phyloP scores from a whole-genome alignment of 2,888 invertebrate species.

The Andrena fulva region DNA sequence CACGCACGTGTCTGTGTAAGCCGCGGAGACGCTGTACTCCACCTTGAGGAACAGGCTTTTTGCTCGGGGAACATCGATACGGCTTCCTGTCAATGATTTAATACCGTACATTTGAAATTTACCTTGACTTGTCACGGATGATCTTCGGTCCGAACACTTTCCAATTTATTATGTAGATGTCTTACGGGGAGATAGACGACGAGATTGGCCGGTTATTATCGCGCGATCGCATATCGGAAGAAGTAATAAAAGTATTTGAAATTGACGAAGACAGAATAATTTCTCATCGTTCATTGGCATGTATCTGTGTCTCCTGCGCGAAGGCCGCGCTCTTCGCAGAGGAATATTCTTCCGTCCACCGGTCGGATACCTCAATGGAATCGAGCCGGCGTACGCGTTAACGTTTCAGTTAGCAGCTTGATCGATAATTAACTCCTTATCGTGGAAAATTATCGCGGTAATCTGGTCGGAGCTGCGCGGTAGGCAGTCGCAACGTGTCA shows the following conservation, averaged over 20 bases:
- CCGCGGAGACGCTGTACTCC: slow-evolving; percentile 12
- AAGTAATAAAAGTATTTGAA: too few species aligned
- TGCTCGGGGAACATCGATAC: not conserved
- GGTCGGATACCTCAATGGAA: slow-evolving; percentile 14
- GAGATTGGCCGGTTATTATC: too few species aligned
- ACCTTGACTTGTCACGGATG: not conserved
- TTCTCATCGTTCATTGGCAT: too few species aligned
- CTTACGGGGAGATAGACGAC: too few species aligned
- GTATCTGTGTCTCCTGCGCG: not conserved
- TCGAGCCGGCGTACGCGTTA: not conserved
- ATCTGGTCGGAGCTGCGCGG: slow-evolving; percentile 6
- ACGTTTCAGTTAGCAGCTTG: slow-evolving; percentile 29
- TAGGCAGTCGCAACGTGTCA: slow-evolving; percentile 15
- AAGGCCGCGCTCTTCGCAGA: not conserved
- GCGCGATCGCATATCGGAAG: too few species aligned
- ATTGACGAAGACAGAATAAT: too few species aligned
- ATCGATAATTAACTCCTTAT: slow-evolving; percentile 60
- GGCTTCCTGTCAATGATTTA: slow-evolving; percentile 6
- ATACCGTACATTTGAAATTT: not conserved
- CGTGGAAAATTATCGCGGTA: slow-evolving; percentile 52
- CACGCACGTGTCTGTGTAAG: slow-evolving; percentile 33
- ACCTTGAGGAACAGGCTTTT: not conserved
- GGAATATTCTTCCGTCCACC: not conserved
- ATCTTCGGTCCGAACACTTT: too few species aligned
- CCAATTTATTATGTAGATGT: too few species aligned